Evolutionary conservation across 2,888 invertebrate species (phyloP).

Genomic region (Drosophila neutralis): DNA sequence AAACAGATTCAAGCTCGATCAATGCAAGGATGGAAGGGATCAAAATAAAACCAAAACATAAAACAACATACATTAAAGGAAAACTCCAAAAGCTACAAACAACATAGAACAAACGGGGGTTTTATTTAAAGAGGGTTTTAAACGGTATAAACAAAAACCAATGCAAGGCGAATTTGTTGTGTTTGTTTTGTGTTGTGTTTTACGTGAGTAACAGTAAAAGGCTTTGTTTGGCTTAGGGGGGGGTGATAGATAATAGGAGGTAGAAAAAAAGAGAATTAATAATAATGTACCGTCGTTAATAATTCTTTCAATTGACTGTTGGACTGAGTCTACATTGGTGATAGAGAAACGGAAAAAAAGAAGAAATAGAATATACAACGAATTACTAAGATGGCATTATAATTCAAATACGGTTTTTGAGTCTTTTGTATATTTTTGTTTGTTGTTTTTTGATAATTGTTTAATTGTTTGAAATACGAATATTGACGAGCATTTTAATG

Average conservation of each 20-base stretch:
- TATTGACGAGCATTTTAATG: conserved; percentile 25
- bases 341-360: conserved; percentile 83
- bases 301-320: conserved; percentile 86
- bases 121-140: not conserved
- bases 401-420: conserved; percentile 56
- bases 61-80: conserved; percentile 37
- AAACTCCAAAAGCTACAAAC: conserved; percentile 35
- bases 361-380: conserved; percentile 80
- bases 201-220: conserved; percentile 31
- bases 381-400: conserved; percentile 78
- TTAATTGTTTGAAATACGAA: conserved; percentile 7
- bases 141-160: conserved; percentile 28
- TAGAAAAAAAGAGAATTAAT: conserved; percentile 71
- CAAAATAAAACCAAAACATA: not conserved
- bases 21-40: conserved; percentile 23
- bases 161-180: conserved; percentile 33
- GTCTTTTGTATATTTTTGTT: not conserved
- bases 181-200: conserved; percentile 1
- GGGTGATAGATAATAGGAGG: conserved; percentile 47
- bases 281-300: conserved; percentile 85
- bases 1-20: conserved; percentile 20
- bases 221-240: conserved; percentile 24
- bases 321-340: conserved; percentile 86
- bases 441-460: conserved; percentile 16
- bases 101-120: conserved; percentile 5